These are phyloP conservation scores for Metridium senile DNA, from an alignment of 92 coral and sea anemone genomes.

Conservation along the genomic window DNA sequence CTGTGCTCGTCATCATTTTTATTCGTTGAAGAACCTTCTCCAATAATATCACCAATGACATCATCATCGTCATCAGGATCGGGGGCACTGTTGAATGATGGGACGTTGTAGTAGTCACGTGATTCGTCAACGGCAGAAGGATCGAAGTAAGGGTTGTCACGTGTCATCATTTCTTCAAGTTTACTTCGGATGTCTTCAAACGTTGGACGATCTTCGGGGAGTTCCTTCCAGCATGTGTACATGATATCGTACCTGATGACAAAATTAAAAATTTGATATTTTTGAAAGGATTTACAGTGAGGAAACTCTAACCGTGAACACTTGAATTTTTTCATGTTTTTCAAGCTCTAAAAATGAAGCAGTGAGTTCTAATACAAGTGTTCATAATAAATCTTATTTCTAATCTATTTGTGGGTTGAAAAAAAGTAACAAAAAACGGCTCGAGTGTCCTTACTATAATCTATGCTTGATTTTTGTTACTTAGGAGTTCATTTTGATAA, in stretches of 20 bases:
- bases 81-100: constrained; percentile 79
- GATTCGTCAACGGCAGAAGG: constrained; percentile 73
- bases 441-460: no score
- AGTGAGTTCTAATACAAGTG: no score
- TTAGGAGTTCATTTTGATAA: no score
- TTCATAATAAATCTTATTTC: no score
- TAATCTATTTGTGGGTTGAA: no score
- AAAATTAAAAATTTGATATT: background rate
- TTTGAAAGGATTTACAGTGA: no score
- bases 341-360: no score
- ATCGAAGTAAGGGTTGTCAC: constrained; percentile 79
- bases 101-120: constrained; percentile 75
- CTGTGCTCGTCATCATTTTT: background rate
- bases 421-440: no score
- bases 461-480: no score
- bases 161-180: constrained; percentile 70
- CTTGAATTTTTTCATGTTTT: no score
- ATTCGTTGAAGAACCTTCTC: constrained; percentile 13
- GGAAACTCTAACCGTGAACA: no score
- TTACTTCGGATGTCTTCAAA: constrained; percentile 36
- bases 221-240: constrained; percentile 49
- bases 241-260: constrained; percentile 35
- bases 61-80: constrained; percentile 49
- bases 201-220: constrained; percentile 44
- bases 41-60: constrained; percentile 17